Base-by-base conservation (phyloP, 2,888 invertebrate genomes). In the Andrena camellia region DNA sequence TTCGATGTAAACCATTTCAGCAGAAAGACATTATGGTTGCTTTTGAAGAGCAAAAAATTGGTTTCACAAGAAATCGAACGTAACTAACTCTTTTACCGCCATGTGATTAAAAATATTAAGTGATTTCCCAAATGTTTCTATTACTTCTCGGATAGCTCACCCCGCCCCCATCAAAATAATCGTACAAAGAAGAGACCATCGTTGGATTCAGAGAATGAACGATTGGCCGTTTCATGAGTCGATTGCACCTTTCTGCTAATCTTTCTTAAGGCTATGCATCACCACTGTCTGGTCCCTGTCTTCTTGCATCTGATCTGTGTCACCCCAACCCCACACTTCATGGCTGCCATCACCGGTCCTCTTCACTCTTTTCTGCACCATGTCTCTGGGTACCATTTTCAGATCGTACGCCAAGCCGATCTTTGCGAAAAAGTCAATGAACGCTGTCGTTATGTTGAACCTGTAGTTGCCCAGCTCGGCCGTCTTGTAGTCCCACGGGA, bases 401-500 rank as follows among this genome's bases (percentile, higher is more conserved):
- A 98, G 94, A 93, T 98, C 98, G 92, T 98, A 98, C 0, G 97
- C 98, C 96, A 97, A 97, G 23, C 98, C 98, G 86, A 98, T 94
- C 93, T 96, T 96, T 13, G 97, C 97, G 94, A 97, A 97, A 91
- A 97, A 91, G 88, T 96, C 96, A 80, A 96, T 95, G 89, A 95
- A 95, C 13, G 94, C 91, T 0, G 95, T 95, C 1, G 96, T 96
- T 0, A 94, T 66, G 89, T 96, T 96, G 64, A 94, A 87, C 31
- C 89, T 88, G 84, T 94, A 94, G 50, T 94, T 90, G 17, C 97
- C 97, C n/a, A 97, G 95, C 93, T 99, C 98, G 6, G 98, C 97
- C 33, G 98, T 97, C 91, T 97, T 97, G 95, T 98, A 98, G 94
- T 98, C 98, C 97, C 97, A 98, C 0, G 98, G 98, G 94, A 98